Evolutionary conservation across 2,888 invertebrate species (phyloP).

Genomic region (Tanytarsus gracilentus): DNA sequence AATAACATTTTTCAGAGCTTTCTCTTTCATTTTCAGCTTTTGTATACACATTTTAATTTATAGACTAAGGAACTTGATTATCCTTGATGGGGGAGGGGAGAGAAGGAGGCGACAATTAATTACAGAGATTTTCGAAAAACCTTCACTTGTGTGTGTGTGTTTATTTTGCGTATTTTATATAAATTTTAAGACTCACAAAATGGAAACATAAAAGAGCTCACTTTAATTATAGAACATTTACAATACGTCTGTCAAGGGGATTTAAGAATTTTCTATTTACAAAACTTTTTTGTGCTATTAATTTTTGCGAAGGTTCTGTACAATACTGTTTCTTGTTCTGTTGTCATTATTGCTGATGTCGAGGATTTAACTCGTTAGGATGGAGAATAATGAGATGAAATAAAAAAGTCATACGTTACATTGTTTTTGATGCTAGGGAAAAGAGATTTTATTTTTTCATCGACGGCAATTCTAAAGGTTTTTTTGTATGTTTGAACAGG

Average conservation of each 20-base stretch:
- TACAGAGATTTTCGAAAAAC: slow-evolving; percentile 3
- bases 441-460: too few relatives aligned
- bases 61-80: slow-evolving; percentile 12
- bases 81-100: slow-evolving; percentile 11
- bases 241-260: neutral
- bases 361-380: too few relatives aligned
- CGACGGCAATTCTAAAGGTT: slow-evolving; percentile 6
- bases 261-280: neutral
- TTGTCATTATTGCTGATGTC: too few relatives aligned
- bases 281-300: neutral
- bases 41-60: neutral
- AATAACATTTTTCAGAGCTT: too few relatives aligned
- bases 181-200: neutral
- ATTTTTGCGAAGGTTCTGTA: too few relatives aligned
- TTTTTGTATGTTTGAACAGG: neutral
- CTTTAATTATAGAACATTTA: neutral
- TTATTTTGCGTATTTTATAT: neutral
- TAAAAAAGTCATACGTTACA: neutral
- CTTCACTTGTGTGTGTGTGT: neutral
- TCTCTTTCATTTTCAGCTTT: neutral
- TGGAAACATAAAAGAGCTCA: neutral
- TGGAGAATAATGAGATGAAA: neutral
- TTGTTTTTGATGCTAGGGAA: too few relatives aligned
- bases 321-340: too few relatives aligned
- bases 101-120: slow-evolving; percentile 15